phyloP scores from a whole-genome alignment of 2,113 vertebrate species.

The Nyctibius bracteatus region DNA sequence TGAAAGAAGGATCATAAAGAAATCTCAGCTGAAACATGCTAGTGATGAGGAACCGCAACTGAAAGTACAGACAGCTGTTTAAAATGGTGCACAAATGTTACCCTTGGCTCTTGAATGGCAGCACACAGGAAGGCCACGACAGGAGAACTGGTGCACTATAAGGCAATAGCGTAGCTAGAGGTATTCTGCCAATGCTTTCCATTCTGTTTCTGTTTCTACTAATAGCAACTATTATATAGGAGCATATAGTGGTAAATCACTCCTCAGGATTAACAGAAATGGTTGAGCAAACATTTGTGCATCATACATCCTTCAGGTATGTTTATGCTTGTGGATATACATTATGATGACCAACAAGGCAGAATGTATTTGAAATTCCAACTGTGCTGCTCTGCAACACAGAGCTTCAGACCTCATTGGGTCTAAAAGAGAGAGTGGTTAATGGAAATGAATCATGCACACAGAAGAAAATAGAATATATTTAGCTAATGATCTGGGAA shows the following conservation, averaged over 20 bases:
- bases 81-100: not conserved
- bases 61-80: not conserved
- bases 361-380: not conserved
- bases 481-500: not conserved
- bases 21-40: not conserved
- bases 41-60: not conserved
- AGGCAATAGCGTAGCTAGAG: not conserved
- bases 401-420: not conserved
- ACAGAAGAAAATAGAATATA: not conserved
- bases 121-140: not conserved
- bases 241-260: not conserved
- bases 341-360: not conserved
- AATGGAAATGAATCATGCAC: not conserved
- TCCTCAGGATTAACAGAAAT: not conserved
- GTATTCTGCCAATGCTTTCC: not conserved
- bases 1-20: not conserved
- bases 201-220: not conserved
- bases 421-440: not conserved
- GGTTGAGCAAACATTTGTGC: not conserved
- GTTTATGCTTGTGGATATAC: not conserved
- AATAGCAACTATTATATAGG: not conserved
- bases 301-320: not conserved
- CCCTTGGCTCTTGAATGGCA: not conserved
- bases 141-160: not conserved
- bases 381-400: not conserved